phyloP scores from a whole-genome alignment of 2,113 vertebrate species.

The Echinops telfairi region DNA sequence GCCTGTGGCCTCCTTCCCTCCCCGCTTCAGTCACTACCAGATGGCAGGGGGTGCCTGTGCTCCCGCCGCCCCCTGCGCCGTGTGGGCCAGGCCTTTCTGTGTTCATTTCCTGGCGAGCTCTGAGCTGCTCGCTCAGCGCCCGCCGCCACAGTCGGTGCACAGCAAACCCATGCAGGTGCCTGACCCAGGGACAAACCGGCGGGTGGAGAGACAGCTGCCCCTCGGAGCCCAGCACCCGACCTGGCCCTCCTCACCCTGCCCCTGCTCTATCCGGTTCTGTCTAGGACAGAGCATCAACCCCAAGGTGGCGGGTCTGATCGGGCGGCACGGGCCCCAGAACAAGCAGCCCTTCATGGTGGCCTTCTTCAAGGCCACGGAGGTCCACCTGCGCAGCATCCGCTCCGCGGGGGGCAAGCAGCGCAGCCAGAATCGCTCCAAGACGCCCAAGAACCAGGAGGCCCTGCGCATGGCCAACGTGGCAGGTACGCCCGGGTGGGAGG shows the following conservation, averaged over 20 bases:
- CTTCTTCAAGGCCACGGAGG: constrained; percentile 98
- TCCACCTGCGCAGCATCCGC: constrained; percentile 96
- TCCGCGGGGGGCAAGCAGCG: constrained; percentile 93
- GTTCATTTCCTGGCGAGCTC: background rate
- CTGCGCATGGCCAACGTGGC: constrained; percentile 93
- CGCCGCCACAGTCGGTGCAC: fast-evolving
- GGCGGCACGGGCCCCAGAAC: constrained; percentile 95
- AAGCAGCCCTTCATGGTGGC: constrained; percentile 99
- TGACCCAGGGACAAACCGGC: fast-evolving
- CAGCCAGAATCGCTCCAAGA: constrained; percentile 94
- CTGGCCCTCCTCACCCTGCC: fast-evolving
- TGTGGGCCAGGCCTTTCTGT: background rate
- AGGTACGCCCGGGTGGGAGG: constrained; percentile 85
- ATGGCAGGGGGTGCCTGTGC: no score
- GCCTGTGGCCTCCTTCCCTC: no score
- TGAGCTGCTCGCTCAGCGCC: background rate
- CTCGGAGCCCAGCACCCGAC: fast-evolving
- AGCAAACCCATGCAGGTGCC: fast-evolving
- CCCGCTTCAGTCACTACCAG: no score
- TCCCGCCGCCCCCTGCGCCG: background rate
- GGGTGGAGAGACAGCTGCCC: no score
- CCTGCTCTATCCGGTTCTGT: background rate
- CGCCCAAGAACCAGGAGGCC: constrained; percentile 94
- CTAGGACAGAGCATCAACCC: constrained; percentile 96
- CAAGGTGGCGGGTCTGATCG: constrained; percentile 93